Conservation (phyloP, 1,140 invertebrate species). For the Amphibalanus amphitrite region DNA sequence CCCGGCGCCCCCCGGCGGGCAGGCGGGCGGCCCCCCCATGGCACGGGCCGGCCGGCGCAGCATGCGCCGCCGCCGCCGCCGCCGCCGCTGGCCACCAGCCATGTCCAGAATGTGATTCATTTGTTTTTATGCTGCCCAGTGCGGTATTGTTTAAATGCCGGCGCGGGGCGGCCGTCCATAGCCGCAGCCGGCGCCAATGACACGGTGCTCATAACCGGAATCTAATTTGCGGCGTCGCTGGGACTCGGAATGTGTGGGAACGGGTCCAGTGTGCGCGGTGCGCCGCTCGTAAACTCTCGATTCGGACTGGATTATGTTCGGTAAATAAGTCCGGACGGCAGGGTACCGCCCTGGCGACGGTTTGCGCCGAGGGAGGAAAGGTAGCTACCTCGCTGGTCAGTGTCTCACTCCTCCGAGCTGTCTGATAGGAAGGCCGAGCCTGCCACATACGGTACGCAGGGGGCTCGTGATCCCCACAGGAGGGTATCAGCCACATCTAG, state of each 20-base stretch:
- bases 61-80: not conserved
- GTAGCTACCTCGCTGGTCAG: too few species aligned
- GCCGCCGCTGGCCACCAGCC: not conserved
- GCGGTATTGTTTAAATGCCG: not conserved
- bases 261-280: not conserved
- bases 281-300: not conserved
- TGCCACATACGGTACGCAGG: too few species aligned
- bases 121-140: not conserved
- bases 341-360: too few species aligned
- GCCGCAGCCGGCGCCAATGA: not conserved
- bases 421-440: too few species aligned
- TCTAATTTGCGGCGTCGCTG: not conserved
- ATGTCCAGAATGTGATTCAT: constrained; percentile 1
- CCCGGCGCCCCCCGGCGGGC: too few species aligned
- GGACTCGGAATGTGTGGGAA: not conserved
- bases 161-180: not conserved
- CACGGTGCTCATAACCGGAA: not conserved
- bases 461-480: too few species aligned
- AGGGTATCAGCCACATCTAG: too few species aligned
- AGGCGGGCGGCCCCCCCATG: not conserved
- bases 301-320: not conserved
- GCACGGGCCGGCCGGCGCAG: not conserved
- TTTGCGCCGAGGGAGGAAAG: too few species aligned
- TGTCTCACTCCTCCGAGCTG: too few species aligned
- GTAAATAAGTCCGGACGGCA: not conserved